Conservation (phyloP, 2,888 invertebrate species). For the Dione vanillae region DNA sequence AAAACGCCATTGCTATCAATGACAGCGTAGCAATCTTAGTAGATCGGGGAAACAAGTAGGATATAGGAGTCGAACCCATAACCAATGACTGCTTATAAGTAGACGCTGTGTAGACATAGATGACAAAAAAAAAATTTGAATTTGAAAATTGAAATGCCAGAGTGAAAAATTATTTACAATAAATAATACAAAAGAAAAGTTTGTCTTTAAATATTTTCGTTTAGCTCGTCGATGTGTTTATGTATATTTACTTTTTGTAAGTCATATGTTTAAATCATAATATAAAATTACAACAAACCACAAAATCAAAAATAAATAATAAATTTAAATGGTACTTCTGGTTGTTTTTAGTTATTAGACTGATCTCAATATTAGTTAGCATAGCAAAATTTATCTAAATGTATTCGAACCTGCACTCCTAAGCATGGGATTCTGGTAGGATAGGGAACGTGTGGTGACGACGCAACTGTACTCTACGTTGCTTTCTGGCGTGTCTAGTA, state of each 20-base stretch:
- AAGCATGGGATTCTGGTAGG: conserved; percentile 56
- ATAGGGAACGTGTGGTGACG: conserved; percentile 56
- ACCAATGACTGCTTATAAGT: too few relatives aligned
- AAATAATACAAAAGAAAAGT: neutral
- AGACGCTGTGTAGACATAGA: too few relatives aligned
- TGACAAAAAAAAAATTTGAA: too few relatives aligned
- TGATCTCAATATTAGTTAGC: neutral
- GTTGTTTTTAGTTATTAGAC: neutral
- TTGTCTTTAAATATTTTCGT: neutral
- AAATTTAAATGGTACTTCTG: neutral
- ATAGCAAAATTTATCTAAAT: conserved; percentile 17
- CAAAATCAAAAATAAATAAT: neutral
- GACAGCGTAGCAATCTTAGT: neutral
- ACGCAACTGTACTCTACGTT: conserved; percentile 57
- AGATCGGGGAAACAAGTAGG: neutral
- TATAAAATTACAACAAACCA: neutral
- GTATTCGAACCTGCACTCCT: conserved; percentile 45
- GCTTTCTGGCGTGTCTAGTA: conserved; percentile 32
- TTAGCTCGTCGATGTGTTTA: neutral
- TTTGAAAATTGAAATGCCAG: neutral
- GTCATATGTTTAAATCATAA: neutral
- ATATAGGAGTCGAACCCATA: neutral
- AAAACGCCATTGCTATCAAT: too few relatives aligned
- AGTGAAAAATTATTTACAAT: neutral
- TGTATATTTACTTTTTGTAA: neutral